A percentile compares a stretch with the other conserved stretches of the same genome.
phyloP scores from a whole-genome alignment of 2,113 vertebrate genomes.

The Lepisosteus oculatus region DNA sequence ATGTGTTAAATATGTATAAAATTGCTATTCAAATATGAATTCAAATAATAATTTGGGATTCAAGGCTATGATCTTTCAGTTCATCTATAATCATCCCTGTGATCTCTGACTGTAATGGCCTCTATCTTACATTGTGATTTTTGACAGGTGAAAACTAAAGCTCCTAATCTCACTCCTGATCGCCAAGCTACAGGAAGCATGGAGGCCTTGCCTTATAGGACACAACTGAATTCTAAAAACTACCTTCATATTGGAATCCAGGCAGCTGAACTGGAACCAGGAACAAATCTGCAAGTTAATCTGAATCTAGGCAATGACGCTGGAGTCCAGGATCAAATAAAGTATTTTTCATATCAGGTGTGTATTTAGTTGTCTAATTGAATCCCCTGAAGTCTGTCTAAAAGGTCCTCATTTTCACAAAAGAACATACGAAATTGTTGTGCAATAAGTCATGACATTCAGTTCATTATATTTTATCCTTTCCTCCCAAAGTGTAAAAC shows the following conservation, averaged over 20 bases:
- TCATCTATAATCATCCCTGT: background rate
- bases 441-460: no score
- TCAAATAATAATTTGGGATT: no score
- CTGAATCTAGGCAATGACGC: conserved; percentile 33
- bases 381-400: no score
- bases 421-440: no score
- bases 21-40: no score
- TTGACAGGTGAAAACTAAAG: conserved; percentile 54
- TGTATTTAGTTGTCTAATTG: conserved; percentile 20
- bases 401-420: no score
- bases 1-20: no score
- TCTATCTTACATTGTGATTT: background rate
- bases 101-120: background rate
- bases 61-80: no score
- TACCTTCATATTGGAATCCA: conserved; percentile 63
- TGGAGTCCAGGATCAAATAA: conserved; percentile 4
- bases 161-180: background rate
- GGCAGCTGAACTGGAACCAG: conserved; percentile 23
- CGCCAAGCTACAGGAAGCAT: conserved; percentile 53
- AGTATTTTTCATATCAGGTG: conserved; percentile 65
- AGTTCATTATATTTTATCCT: no score
- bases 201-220: conserved; percentile 46
- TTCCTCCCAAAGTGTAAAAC: no score
- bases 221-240: conserved; percentile 36
- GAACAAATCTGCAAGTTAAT: conserved; percentile 43